Base-by-base conservation (phyloP, 2,888 invertebrate genomes). In the Brenthis hecate region DNA sequence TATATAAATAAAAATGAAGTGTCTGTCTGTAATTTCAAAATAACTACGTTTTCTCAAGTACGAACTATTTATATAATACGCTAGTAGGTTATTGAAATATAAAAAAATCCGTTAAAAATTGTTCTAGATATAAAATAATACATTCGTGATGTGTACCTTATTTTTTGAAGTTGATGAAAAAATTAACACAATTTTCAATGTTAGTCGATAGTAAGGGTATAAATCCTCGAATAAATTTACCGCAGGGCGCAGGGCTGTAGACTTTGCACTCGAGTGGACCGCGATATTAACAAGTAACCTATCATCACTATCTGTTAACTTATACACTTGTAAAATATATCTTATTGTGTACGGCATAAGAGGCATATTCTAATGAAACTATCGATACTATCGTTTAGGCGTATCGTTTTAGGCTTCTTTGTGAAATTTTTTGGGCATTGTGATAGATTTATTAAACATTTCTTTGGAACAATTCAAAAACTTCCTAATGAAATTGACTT, bases 261-360 rank as follows among this genome's bases (percentile, higher is more conserved):
- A 81, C 85, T 82, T 72, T 82, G 84, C 86, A 84, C 85, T 87
- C 78, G 81, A 81, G 68, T 76, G 81, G 80, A 80, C 83, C 67
- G 64, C 66, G 69, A 70, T 70, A 70, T 70, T 70, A 70, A 70
- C 67, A 70, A 67, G 56, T 60, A 65, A 67, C 70, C 67, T 61
- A 68, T 61, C 67, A 60, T 68, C 64, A 63, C 66, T 66, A 66
- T 66, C 66, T 55, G 32, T 32, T 54, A 60, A 32, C 47, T 48
- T 16, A n/a, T 50, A 23, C n/a, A 48, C 6, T n/a, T 6, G 1
- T 16, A 61, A 19, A 48, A 36, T 56, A 13, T 5, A 16, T 32
- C 61, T 23, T 66, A 61, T 50, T 1, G 0, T 13, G 6, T 32
- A 57, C 0, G 14, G 11, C 3, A 54, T 64, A 68, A 63, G 47